Base-by-base conservation (phyloP, 2,113 vertebrate genomes). In the Ailurus styani region DNA sequence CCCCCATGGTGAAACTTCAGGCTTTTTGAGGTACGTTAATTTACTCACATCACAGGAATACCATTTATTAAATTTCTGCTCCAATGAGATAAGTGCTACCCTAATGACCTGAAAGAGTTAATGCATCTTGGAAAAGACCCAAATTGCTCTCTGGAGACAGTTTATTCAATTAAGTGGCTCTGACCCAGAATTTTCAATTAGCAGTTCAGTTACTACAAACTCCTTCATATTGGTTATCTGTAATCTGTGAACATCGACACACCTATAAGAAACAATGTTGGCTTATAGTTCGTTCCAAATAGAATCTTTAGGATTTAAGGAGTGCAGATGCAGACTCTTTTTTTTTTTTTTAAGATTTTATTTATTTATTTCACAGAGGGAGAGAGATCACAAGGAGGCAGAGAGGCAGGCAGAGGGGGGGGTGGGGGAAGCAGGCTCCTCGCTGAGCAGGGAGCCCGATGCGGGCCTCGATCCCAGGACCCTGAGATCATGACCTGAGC, bases 91-190 rank as follows among this genome's bases (percentile, higher is more conserved):
- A 98, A 96, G 94, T 95, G 85, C 94, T 84, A 97, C 94, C 79
- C 87, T 97, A 95, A 94, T 86, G 86, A 93, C 97, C 94, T 95
- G 95, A 98, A 98, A 98, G 97, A 97, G 98, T 98, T 98, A 98
- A 98, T 97, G 87, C 70, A 93, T 97, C 87, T 97, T 97, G 97
- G 94, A 92, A 98, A 95, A 93, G 52, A 94, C 52, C 90, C 97
- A 97, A 97, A 98, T 83, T 96, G 79, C 87, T 96, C 96, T 97
- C 94, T 79, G 25, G 93, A 96, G 96, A 96, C 55, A 95, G 96
- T 95, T 96, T 96, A 97, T 90, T 96, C 95, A 85, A 96, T 97
- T 97, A 96, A 98, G 87, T 96, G 82, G 55, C 84, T 94, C 94
- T 27, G 64, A 97, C 68, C 40, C 21, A 93, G 87, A 82, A 97